These are phyloP conservation scores for Prinia subflava DNA, from an alignment of 2,113 vertebrate species.

Conservation along the genomic window DNA sequence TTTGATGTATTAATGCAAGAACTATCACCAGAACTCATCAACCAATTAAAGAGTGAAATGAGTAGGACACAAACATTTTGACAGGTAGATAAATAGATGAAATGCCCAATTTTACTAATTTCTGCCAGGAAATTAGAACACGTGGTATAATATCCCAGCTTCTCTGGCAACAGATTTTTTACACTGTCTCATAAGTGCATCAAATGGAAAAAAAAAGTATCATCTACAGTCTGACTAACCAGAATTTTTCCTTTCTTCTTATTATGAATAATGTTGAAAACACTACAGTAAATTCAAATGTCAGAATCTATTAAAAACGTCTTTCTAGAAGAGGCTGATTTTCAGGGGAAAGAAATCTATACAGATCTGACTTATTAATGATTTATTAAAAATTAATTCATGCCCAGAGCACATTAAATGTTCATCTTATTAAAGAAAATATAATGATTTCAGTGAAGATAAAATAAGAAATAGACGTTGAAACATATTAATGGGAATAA, in stretches of 20 bases:
- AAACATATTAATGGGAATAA: not conserved
- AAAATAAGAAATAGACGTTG: not conserved
- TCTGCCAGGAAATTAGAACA: not conserved
- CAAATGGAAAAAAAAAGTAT: not conserved
- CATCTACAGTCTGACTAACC: not conserved
- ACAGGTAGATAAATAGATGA: not conserved
- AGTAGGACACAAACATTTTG: not conserved
- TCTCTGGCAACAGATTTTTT: not conserved
- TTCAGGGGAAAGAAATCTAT: not conserved
- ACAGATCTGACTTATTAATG: not conserved
- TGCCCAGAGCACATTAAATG: constrained; percentile 7
- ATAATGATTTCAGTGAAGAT: not conserved
- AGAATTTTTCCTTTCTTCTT: not conserved
- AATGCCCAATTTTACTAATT: not conserved
- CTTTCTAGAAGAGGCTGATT: not conserved
- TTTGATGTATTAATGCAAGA: not conserved
- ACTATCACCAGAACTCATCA: not conserved
- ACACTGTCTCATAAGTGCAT: not conserved
- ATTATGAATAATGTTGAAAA: not conserved
- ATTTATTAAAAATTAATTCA: constrained; percentile 40
- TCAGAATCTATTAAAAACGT: not conserved
- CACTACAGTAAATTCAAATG: not conserved
- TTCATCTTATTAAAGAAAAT: constrained; percentile 18
- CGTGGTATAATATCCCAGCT: not conserved
- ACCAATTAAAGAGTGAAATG: not conserved